Evolutionary conservation across 2,797 vertebrate species (phyloP).

Genomic region (Hozukius guyotensis): DNA sequence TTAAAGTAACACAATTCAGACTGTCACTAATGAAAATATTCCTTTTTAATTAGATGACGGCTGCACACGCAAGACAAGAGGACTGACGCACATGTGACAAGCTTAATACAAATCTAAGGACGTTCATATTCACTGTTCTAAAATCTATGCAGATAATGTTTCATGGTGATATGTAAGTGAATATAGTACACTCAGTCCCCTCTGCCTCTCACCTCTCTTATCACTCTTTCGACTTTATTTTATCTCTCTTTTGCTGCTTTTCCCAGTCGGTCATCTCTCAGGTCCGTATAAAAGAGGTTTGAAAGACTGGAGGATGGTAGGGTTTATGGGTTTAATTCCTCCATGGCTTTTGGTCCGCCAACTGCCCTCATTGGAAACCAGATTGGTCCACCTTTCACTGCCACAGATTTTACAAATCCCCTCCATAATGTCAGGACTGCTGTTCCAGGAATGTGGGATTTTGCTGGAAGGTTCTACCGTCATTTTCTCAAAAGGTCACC

Average conservation of each 20-base stretch:
- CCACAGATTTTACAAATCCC: conserved; percentile 55
- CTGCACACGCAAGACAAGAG: not conserved
- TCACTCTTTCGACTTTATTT: not conserved
- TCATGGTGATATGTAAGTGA: not conserved
- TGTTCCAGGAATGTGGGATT: conserved; percentile 52
- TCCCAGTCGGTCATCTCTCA: not conserved
- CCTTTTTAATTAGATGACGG: conserved; percentile 6
- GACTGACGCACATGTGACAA: conserved; percentile 4
- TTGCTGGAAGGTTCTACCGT: conserved; percentile 62
- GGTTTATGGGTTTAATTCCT: conserved; percentile 23
- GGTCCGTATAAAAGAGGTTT: conserved; percentile 11
- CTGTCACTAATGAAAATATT: conserved; percentile 18
- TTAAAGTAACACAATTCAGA: conserved; percentile 11
- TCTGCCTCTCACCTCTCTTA: not conserved
- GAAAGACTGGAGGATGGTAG: not conserved
- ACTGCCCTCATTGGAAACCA: conserved; percentile 31
- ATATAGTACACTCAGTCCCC: not conserved
- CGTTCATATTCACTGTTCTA: not conserved
- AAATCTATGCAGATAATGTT: not conserved
- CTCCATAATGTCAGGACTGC: conserved; percentile 58
- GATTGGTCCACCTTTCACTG: conserved; percentile 28
- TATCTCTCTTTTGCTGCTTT: conserved; percentile 3
- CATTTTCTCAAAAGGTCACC: conserved; percentile 73
- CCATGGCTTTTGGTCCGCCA: conserved; percentile 16
- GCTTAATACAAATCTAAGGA: not conserved